Evolutionary conservation across 2,888 invertebrate genomes (phyloP).

Genomic region (Adineta ricciae): DNA sequence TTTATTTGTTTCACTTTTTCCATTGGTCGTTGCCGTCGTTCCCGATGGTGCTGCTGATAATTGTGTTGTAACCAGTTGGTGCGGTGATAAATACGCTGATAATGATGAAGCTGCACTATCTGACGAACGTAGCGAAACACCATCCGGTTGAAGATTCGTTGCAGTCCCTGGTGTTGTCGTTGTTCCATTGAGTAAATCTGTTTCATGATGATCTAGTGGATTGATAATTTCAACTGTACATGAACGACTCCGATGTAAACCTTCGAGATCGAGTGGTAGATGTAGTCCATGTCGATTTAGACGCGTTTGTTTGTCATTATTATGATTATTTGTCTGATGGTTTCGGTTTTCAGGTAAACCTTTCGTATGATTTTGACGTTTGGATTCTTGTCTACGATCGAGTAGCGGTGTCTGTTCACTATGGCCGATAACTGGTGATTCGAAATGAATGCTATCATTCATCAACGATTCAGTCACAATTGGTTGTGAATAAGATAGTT

Average conservation of each 20-base stretch:
- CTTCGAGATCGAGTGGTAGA: not conserved
- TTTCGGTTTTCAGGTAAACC: not conserved
- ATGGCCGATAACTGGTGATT: not conserved
- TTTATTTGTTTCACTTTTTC: not conserved
- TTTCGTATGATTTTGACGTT: not conserved
- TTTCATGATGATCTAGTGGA: not conserved
- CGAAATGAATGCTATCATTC: not conserved
- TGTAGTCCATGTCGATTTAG: not conserved
- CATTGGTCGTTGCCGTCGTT: not conserved
- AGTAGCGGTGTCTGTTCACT: conserved; percentile 4
- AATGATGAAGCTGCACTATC: conserved; percentile 3
- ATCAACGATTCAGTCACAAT: conserved; percentile 1
- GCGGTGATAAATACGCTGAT: not conserved
- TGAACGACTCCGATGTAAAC: conserved; percentile 18
- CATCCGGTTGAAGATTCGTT: not conserved
- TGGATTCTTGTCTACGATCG: not conserved
- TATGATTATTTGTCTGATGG: not conserved
- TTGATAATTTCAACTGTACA: not conserved
- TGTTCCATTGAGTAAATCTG: not conserved
- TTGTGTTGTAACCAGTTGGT: not conserved
- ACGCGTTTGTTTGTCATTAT: not conserved
- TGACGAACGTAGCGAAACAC: not conserved
- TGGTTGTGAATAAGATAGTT: conserved; percentile 11
- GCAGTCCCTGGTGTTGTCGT: not conserved
- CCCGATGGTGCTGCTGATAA: not conserved